Percentiles rank a stretch among this genome's conserved stretches.
phyloP scores from a whole-genome alignment of 1,140 invertebrate species.

The Tyrophagus putrescentiae region DNA sequence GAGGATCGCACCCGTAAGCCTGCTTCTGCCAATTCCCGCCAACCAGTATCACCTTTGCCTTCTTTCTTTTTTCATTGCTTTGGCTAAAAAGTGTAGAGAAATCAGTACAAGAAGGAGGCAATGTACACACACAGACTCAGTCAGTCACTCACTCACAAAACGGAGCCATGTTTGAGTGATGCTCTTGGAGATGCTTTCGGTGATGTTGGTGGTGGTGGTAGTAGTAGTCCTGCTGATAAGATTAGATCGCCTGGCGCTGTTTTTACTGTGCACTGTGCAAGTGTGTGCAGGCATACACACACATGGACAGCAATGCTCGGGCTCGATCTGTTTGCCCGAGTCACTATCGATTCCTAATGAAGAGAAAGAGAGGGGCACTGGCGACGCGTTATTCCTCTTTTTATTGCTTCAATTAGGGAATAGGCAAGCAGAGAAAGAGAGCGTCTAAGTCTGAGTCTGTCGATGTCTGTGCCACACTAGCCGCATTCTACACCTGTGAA shows the following conservation, averaged over 20 bases:
- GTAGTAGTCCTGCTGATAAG: too few species aligned
- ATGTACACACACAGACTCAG: background rate
- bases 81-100: too few species aligned
- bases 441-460: background rate
- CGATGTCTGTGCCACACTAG: background rate
- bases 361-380: slow-evolving; percentile 5
- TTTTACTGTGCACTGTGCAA: too few species aligned
- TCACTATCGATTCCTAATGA: slow-evolving; percentile 15
- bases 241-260: background rate
- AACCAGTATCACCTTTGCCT: too few species aligned
- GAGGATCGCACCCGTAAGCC: too few species aligned
- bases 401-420: slow-evolving; percentile 12
- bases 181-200: background rate
- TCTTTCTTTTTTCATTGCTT: too few species aligned
- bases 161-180: background rate
- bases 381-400: background rate
- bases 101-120: too few species aligned
- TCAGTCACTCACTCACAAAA: background rate
- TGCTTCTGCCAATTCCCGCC: too few species aligned
- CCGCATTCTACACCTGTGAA: background rate
- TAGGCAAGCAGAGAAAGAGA: background rate
- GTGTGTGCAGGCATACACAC: background rate
- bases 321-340: background rate
- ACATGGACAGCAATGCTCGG: background rate
- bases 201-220: too few species aligned